phyloP scores from a whole-genome alignment of 2,888 invertebrate genomes.

The Mystacides longicornis region DNA sequence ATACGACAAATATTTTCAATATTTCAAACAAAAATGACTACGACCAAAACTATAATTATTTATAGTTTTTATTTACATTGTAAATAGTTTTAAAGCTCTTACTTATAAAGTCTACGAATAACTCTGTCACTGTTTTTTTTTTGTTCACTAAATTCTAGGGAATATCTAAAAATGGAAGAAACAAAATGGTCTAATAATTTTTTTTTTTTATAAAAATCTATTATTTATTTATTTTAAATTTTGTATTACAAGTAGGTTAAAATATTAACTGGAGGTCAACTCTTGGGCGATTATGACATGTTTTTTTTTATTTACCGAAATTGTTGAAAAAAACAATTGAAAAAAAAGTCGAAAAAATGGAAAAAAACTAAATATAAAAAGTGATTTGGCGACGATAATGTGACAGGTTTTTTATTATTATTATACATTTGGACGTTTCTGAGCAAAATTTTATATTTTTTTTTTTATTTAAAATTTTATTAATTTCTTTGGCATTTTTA shows the following conservation, averaged over 20 bases:
- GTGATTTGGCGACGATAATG: not conserved
- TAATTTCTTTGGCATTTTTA: not conserved
- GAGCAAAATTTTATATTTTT: too few species aligned
- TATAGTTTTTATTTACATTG: too few species aligned
- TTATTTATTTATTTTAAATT: too few species aligned
- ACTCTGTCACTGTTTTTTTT: not conserved
- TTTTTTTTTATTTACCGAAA: constrained; percentile 7
- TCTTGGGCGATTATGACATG: constrained; percentile 22
- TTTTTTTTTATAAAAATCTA: not conserved
- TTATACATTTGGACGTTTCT: not conserved
- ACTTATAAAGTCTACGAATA: not conserved
- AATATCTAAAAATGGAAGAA: not conserved
- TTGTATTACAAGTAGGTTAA: too few species aligned
- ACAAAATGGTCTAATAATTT: not conserved
- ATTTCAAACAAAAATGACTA: too few species aligned
- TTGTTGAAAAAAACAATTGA: not conserved
- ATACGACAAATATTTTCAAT: too few species aligned
- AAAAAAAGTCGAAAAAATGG: not conserved
- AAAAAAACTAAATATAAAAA: not conserved
- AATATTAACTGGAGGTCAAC: constrained; percentile 15
- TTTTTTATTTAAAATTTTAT: not conserved
- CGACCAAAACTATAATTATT: too few species aligned
- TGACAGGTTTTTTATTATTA: not conserved
- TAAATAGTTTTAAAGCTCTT: not conserved
- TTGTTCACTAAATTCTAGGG: not conserved